These are phyloP conservation scores for Melinaea menophilus DNA, from an alignment of 2,888 invertebrate genomes.

Conservation along the genomic window DNA sequence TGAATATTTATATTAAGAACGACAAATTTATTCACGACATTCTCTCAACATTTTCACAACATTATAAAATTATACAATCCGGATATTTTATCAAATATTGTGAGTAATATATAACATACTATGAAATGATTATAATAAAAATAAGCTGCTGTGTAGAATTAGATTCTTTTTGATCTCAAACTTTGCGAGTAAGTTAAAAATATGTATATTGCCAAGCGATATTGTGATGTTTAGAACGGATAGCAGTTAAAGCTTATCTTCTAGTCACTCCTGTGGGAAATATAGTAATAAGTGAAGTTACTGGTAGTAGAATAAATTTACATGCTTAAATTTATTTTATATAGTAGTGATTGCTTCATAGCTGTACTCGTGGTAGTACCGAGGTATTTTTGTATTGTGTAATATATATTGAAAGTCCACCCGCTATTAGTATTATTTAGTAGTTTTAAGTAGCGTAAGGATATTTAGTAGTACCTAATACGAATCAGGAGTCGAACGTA, in stretches of 20 bases:
- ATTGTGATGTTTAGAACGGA: slow-evolving; percentile 63
- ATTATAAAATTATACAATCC: no score
- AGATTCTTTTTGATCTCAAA: slow-evolving; percentile 19
- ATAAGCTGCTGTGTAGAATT: slow-evolving; percentile 18
- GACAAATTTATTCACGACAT: no score
- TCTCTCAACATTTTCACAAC: no score
- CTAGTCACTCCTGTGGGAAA: slow-evolving; percentile 20
- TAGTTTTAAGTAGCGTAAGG: background rate
- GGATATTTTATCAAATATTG: no score
- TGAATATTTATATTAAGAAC: no score
- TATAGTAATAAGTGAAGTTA: slow-evolving; percentile 21
- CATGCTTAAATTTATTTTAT: slow-evolving; percentile 23
- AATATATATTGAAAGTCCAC: slow-evolving; percentile 20
- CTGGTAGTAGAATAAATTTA: slow-evolving; percentile 29
- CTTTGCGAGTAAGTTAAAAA: slow-evolving; percentile 17
- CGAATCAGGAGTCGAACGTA: slow-evolving; percentile 30
- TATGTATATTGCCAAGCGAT: slow-evolving; percentile 70
- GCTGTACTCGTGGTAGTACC: slow-evolving; percentile 21
- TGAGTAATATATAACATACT: no score
- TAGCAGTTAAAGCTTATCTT: slow-evolving; percentile 17
- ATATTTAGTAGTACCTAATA: no score
- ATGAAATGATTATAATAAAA: background rate
- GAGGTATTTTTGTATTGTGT: slow-evolving; percentile 29
- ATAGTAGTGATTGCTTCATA: slow-evolving; percentile 24
- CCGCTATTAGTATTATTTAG: slow-evolving; percentile 5